These are phyloP conservation scores for Brachionus plicatilis DNA, from an alignment of 1,140 invertebrate species.

Conservation along the genomic window DNA sequence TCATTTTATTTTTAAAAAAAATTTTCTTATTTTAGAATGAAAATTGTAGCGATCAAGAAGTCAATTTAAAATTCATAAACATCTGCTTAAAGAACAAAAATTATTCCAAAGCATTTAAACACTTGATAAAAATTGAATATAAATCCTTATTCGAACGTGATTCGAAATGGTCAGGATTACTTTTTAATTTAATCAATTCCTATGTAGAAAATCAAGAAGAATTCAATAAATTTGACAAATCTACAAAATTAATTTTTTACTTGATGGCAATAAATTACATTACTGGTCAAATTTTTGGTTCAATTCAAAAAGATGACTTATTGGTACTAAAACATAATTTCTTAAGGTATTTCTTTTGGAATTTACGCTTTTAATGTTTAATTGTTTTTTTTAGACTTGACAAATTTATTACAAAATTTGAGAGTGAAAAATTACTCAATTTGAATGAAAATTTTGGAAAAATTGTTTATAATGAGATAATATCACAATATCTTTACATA, in stretches of 20 bases:
- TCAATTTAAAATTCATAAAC: background rate
- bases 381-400: background rate
- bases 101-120: background rate
- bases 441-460: background rate
- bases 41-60: background rate
- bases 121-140: slow-evolving; percentile 1
- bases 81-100: background rate
- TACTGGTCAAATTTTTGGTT: background rate
- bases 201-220: background rate
- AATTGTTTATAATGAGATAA: background rate
- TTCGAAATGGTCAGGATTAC: background rate
- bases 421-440: background rate
- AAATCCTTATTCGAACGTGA: background rate
- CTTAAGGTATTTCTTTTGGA: background rate
- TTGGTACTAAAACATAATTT: background rate
- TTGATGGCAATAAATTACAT: background rate
- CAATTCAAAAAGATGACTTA: background rate
- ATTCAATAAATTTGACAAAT: background rate
- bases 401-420: background rate
- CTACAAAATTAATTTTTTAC: background rate
- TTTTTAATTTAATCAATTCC: background rate
- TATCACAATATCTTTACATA: background rate
- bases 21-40: background rate
- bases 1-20: background rate
- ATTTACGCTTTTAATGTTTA: background rate